Conservation (phyloP, 2,113 vertebrate species). For the Mesocricetus auratus region DNA sequence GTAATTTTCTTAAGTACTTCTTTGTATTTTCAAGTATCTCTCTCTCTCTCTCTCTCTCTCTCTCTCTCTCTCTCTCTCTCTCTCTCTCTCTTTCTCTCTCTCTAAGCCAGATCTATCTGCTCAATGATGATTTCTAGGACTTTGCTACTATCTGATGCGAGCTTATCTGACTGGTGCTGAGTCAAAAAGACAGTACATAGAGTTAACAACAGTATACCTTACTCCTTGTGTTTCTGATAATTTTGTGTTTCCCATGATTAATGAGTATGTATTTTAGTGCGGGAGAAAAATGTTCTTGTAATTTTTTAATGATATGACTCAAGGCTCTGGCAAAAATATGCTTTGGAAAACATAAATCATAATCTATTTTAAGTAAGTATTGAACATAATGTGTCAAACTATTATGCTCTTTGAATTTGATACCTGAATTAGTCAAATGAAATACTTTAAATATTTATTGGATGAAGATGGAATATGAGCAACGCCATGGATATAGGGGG, state of each 20-base stretch:
- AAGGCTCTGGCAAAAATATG: not conserved
- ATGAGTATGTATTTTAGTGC: not conserved
- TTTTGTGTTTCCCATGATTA: not conserved
- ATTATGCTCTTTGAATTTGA: not conserved
- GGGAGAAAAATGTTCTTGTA: not conserved
- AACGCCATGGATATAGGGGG: no score
- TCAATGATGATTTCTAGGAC: not conserved
- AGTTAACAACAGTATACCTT: not conserved
- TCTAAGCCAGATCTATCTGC: not conserved
- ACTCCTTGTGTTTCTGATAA: not conserved
- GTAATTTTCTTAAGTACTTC: not conserved
- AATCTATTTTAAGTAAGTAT: constrained; percentile 16
- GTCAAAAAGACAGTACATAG: not conserved
- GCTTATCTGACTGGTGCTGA: not conserved
- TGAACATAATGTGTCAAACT: not conserved
- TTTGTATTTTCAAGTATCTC: not conserved
- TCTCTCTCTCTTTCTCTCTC: no score
- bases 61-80: no score
- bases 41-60: no score
- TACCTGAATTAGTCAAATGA: not conserved
- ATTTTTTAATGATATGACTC: not conserved
- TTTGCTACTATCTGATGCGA: not conserved
- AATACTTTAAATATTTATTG: not conserved
- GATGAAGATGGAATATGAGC: no score
- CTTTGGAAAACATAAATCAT: not conserved